Evolutionary conservation across 2,113 vertebrate species (phyloP).

Genomic region (Silurus meridionalis): DNA sequence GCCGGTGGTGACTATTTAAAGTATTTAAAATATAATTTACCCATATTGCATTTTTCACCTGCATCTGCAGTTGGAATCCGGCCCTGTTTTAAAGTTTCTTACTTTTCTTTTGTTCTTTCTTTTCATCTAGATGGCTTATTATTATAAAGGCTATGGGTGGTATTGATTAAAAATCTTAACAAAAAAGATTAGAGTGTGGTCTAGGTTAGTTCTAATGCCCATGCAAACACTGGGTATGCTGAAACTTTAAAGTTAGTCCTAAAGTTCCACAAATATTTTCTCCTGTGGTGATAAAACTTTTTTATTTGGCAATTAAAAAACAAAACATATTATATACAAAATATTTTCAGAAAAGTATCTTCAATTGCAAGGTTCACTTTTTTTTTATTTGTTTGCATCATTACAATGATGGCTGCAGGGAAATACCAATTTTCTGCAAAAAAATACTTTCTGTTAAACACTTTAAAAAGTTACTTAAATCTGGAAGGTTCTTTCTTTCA

Average conservation of each 20-base stretch:
- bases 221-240: not conserved
- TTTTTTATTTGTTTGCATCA: too few species aligned
- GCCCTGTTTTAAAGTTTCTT: not conserved
- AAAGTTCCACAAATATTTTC: not conserved
- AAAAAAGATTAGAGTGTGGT: not conserved
- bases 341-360: not conserved
- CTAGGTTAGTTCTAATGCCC: not conserved
- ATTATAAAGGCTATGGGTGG: not conserved
- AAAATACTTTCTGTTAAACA: not conserved
- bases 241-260: not conserved
- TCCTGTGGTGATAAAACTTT: not conserved
- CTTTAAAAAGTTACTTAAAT: not conserved
- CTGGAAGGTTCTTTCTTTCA: not conserved
- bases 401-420: not conserved
- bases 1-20: too few species aligned
- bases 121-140: not conserved
- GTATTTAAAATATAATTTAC: too few species aligned
- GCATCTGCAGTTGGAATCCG: not conserved
- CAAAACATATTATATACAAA: not conserved
- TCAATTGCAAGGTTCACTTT: not conserved
- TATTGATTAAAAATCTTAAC: not conserved
- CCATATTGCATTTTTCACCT: not conserved
- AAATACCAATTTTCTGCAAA: not conserved
- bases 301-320: not conserved
- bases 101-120: not conserved